Evolutionary conservation across 2,797 vertebrate genomes (phyloP).

Genomic region (Leontopithecus rosalia): DNA sequence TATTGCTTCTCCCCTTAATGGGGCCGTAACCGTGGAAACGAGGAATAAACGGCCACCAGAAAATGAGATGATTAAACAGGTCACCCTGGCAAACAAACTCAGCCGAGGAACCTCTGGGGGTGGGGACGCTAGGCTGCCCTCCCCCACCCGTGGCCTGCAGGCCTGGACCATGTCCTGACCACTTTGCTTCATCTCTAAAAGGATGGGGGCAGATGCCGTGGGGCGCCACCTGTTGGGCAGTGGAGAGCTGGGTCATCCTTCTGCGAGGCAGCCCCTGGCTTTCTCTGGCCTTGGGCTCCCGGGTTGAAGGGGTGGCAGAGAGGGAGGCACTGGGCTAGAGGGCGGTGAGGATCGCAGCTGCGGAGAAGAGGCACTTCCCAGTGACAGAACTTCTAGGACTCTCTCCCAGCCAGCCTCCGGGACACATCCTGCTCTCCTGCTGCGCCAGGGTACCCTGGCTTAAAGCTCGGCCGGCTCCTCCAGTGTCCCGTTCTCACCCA

Average conservation of each 20-base stretch:
- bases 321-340: background rate
- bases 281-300: background rate
- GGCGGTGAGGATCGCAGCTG: background rate
- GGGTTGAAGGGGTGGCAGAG: background rate
- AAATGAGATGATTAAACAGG: conserved; percentile 99
- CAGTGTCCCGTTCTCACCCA: background rate
- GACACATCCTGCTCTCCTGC: background rate
- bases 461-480: background rate
- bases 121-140: conserved; percentile 22
- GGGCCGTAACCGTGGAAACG: conserved; percentile 99
- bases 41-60: conserved; percentile 99
- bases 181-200: background rate
- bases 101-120: conserved; percentile 70
- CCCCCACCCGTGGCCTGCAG: background rate
- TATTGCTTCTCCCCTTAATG: conserved; percentile 99
- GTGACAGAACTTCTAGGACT: background rate
- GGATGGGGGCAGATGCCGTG: conserved; percentile 45
- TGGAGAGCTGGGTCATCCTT: background rate
- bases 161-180: background rate
- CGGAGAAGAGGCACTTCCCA: background rate
- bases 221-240: conserved; percentile 50
- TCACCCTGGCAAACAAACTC: conserved; percentile 99
- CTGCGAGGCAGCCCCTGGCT: background rate
- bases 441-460: background rate
- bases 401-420: background rate